Evolutionary conservation across 2,113 vertebrate genomes (phyloP), one percentile per base, ranked within the genome.

Genomic region (Speoplatyrhinus poulsoni): DNA sequence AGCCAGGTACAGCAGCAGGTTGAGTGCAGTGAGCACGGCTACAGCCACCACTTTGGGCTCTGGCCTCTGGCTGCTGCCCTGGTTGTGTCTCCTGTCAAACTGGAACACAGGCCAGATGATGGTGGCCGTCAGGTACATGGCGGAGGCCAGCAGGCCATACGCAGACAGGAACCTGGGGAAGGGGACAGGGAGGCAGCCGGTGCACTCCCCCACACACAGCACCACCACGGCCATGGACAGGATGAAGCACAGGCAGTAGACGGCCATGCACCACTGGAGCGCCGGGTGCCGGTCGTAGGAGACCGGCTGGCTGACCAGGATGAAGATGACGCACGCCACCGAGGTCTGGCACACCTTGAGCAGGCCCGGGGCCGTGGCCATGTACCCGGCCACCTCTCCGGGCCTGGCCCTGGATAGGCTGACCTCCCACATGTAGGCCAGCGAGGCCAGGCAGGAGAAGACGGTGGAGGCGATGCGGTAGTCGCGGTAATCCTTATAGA

Each of bases 221-320:
- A 95, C 85, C 77, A 96, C 92, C 65, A 94, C 89, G 6, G 88
- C 86, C 1, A 93, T 90, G 0, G 94, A 94, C 12, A 95, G 79
- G 80, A 95, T 94, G 91, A 96, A 96, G 80, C 94, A 96, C 84
- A 96, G 93, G 82, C 93, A 92, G 55, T 95, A 95, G 0, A 96
- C 94, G 0, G 94, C 91, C 89, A 96, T 86, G 52, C 95, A 96
- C 94, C 95, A 96, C 81, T 90, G 84, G 32, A 95, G 63, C 0
- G 80, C 93, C 0, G 89, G 9, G 0, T 84, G 67, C 0, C 0
- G 0, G 7, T 90, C 19, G 32, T 95, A 95, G 0, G 41, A 80
- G 16, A 68, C 0, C 0, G 52, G 91, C 0, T 10, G 7, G 7
- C 91, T 92, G 76, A 95, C 70, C 12, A 95, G 92, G 54, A 94